Evolutionary conservation across 2,113 vertebrate species (phyloP).

Genomic region (Ciconia stormi): DNA sequence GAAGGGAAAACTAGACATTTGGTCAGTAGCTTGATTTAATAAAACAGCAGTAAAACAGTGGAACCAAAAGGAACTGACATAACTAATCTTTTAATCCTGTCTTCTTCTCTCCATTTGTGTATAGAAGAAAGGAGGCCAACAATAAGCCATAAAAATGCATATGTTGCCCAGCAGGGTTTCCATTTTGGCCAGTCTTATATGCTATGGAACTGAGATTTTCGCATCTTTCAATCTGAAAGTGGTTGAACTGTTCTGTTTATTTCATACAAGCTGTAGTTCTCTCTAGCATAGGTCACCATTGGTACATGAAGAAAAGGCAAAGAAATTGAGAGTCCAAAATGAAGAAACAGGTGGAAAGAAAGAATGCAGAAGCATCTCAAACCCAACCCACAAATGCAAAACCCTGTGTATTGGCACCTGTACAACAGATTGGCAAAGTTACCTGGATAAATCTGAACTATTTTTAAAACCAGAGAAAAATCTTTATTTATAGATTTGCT

Average conservation of each 20-base stretch:
- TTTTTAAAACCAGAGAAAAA: neutral
- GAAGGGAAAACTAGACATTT: neutral
- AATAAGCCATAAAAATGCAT: conserved; percentile 66
- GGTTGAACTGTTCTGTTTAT: neutral
- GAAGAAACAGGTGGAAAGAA: neutral
- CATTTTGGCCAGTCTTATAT: conserved; percentile 5
- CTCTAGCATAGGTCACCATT: neutral
- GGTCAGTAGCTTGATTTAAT: conserved; percentile 54
- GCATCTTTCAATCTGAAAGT: neutral
- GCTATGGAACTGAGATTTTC: conserved; percentile 36
- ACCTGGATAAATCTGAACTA: neutral
- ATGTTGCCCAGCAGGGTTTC: conserved; percentile 53
- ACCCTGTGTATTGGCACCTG: neutral
- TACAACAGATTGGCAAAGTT: neutral
- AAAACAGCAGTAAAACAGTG: conserved; percentile 53
- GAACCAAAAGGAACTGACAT: conserved; percentile 59
- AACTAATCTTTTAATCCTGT: conserved; percentile 72
- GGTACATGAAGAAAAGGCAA: neutral
- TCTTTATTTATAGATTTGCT: neutral
- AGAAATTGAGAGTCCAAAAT: neutral
- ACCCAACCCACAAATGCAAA: neutral
- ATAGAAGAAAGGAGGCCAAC: conserved; percentile 15
- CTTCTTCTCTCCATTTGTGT: conserved; percentile 31
- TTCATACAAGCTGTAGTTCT: neutral
- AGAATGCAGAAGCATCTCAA: neutral